Base-by-base conservation (phyloP, 2,113 vertebrate species). In the Perca flavescens region DNA sequence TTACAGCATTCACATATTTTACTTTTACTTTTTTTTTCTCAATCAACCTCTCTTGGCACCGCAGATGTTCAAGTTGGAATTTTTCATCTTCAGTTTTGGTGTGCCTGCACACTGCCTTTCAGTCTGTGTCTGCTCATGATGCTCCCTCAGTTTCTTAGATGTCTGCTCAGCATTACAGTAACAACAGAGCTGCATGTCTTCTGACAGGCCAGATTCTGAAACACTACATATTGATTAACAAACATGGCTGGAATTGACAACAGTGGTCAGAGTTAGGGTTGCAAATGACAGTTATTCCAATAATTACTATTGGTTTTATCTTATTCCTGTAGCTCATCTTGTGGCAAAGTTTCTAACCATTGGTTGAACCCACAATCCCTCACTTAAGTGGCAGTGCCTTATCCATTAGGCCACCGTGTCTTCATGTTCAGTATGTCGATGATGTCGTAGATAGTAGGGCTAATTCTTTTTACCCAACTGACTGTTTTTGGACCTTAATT, bases 391-490 rank as follows among this genome's bases (percentile, higher is more conserved):
- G 90, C 91, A 91, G 84, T 90, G 88, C 88, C 89, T 93, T 91
- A 91, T 92, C 91, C 89, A 92, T 92, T 89, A 89, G 89, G 91
- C 91, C 92, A 91, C 89, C 90, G 91, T 84, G 89, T 88, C 15
- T 61, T 2, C 8, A 36, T 62, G 25, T n/a, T 1, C 6, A 21
- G 6, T 68, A 9, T 28, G 3, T 53, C 6, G 13, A 7, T 36
- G 43, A 17, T 62, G 14, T 22, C 34, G 17, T n/a, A 6, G 9
- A 53, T 3, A 12, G 3, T 17, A 47, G 6, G 34, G 34, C 6
- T 34, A 6, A 43, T 43, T 43, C 9, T 43, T 43, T 43, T 43
- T 43, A 43, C 40, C 10, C 40, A 43, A 43, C 40, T 43, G 36
- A 40, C 36, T 40, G 36, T 40, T 40, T 40, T 40, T 40, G 40